Conservation (phyloP, 2,797 vertebrate genomes). For the Dendrocincla tyrannina region DNA sequence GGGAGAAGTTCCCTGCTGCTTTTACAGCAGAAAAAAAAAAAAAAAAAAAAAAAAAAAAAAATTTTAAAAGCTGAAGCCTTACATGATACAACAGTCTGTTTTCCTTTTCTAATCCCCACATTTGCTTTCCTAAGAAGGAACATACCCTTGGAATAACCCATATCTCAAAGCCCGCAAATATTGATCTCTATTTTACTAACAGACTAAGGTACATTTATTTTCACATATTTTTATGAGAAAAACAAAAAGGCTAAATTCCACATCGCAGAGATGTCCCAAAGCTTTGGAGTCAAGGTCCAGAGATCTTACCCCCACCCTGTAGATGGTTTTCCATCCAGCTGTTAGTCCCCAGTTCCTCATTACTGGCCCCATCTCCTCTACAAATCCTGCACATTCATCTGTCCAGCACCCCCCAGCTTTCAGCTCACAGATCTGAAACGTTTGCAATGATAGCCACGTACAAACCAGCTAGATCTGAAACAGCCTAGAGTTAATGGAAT, state of each 20-base stretch:
- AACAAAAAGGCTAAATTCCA: background rate
- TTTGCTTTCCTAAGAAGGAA: background rate
- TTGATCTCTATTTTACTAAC: background rate
- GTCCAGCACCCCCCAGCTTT: background rate
- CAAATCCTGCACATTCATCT: rapidly evolving
- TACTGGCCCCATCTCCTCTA: no score
- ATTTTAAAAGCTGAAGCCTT: background rate
- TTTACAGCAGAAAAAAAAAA: background rate
- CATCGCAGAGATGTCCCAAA: background rate
- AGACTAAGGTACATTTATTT: background rate
- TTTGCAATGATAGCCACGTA: background rate
- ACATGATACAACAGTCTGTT: background rate
- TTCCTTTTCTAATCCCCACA: background rate
- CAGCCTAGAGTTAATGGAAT: background rate
- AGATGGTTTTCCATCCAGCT: background rate
- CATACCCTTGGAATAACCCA: background rate
- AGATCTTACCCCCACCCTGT: background rate
- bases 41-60: background rate
- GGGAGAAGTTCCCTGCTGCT: background rate
- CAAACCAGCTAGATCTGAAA: background rate
- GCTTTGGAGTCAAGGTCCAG: background rate
- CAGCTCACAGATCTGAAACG: background rate
- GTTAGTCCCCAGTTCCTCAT: background rate
- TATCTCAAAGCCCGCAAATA: background rate
- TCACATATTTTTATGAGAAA: background rate